Percentiles rank a stretch among this genome's conserved stretches.
These are phyloP conservation scores for Calameuta pallipes DNA, from an alignment of 2,888 invertebrate species.

Conservation along the genomic window DNA sequence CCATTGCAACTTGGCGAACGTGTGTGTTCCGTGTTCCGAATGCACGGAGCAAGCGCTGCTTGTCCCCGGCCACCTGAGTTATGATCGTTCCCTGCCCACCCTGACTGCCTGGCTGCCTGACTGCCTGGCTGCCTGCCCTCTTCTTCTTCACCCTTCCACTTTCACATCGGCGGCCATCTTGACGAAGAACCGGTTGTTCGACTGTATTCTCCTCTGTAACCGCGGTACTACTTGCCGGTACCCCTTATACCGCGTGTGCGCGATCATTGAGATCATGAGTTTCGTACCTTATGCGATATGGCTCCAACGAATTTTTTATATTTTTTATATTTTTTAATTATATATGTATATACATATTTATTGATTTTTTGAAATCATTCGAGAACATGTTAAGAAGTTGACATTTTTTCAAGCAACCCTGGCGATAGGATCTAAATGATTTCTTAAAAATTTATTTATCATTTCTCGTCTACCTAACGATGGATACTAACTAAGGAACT, in stretches of 20 bases:
- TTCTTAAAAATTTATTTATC: not conserved
- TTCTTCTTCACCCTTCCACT: constrained; percentile 33
- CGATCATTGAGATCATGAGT: not conserved
- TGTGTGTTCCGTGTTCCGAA: constrained; percentile 57
- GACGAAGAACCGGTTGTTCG: constrained; percentile 24
- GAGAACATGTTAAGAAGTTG: too few species aligned
- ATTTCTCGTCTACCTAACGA: not conserved
- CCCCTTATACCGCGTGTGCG: not conserved
- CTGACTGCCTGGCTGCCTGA: constrained; percentile 50
- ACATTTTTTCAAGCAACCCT: too few species aligned
- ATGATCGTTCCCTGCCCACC: constrained; percentile 57
- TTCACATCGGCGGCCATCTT: constrained; percentile 49
- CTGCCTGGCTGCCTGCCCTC: constrained; percentile 32
- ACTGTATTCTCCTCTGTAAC: not conserved
- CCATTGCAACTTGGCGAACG: constrained; percentile 37
- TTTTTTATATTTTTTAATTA: not conserved
- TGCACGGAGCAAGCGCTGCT: constrained; percentile 58
- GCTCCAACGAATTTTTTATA: not conserved
- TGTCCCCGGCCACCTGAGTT: constrained; percentile 58
- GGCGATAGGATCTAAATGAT: not conserved
- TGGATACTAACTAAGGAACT: not conserved
- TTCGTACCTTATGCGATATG: not conserved
- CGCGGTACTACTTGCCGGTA: not conserved
- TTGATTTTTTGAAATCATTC: not conserved
- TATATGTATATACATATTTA: not conserved